These are phyloP conservation scores for Spilosoma lubricipeda DNA, from an alignment of 2,888 invertebrate genomes.

Conservation along the genomic window DNA sequence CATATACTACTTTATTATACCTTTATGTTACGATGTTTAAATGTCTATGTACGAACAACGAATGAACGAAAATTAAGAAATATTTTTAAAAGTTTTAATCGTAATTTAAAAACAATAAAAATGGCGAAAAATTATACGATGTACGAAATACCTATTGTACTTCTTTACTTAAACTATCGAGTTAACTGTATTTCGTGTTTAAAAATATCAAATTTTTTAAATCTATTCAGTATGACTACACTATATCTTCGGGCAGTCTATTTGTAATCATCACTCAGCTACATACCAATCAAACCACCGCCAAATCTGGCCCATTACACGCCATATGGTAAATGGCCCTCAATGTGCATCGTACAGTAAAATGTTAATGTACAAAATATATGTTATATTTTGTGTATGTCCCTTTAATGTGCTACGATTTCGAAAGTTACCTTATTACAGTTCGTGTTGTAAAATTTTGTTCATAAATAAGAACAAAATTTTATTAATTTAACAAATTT, in stretches of 20 bases:
- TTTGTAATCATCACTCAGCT: neutral
- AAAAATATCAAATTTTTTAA: conserved; percentile 2
- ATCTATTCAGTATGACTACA: too few species aligned
- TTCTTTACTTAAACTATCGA: neutral
- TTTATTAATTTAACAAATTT: neutral
- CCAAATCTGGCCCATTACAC: conserved; percentile 43
- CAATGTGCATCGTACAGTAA: conserved; percentile 44
- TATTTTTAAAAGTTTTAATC: too few species aligned
- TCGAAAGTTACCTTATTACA: conserved; percentile 21
- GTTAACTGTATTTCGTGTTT: neutral
- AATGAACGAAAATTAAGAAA: neutral
- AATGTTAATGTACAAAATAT: conserved; percentile 8
- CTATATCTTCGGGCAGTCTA: too few species aligned
- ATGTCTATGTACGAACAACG: neutral
- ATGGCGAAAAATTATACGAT: too few species aligned
- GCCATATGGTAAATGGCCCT: conserved; percentile 73
- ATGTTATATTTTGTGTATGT: neutral
- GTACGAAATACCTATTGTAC: too few species aligned
- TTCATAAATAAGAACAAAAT: too few species aligned
- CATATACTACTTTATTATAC: neutral
- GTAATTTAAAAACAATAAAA: too few species aligned
- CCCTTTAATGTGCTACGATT: neutral
- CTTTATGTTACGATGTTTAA: neutral
- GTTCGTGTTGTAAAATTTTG: conserved; percentile 35
- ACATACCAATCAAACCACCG: conserved; percentile 25